These are phyloP conservation scores for Odontocerum albicorne DNA, from an alignment of 2,888 invertebrate species.

Conservation along the genomic window DNA sequence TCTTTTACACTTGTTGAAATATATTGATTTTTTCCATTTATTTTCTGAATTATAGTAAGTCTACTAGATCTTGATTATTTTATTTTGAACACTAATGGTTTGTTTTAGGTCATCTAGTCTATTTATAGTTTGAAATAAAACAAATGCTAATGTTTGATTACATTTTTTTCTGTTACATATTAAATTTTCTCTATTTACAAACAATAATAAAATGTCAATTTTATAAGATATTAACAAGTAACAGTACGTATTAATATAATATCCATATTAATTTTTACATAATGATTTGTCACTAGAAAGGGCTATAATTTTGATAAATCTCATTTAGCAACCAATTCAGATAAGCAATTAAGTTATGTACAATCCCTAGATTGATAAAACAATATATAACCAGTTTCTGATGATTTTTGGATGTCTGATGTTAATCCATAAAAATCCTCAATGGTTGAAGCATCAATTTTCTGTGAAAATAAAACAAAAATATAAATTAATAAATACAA, in stretches of 20 bases:
- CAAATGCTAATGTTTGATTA: background rate
- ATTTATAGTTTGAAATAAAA: conserved; percentile 1
- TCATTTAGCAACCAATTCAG: conserved; percentile 5
- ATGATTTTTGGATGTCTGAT: conserved; percentile 97
- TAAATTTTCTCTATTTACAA: conserved; percentile 36
- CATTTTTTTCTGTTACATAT: conserved; percentile 32
- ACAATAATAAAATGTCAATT: conserved; percentile 35
- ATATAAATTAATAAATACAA: too few species aligned
- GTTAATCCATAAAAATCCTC: conserved; percentile 99
- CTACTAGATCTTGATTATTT: too few species aligned
- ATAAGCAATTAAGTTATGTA: conserved; percentile 40
- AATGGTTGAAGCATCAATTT: conserved; percentile 98
- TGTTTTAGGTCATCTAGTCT: too few species aligned
- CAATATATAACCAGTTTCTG: conserved; percentile 98
- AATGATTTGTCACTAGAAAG: conserved; percentile 33
- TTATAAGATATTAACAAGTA: conserved; percentile 32
- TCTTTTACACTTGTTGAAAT: too few species aligned
- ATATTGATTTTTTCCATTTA: too few species aligned
- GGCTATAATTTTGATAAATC: background rate
- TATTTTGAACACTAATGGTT: too few species aligned
- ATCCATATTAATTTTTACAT: conserved; percentile 27
- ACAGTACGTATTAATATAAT: conserved; percentile 38
- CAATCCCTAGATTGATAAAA: conserved; percentile 97
- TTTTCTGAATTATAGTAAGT: too few species aligned
- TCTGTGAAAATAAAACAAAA: conserved; percentile 61